phyloP scores from a whole-genome alignment of 2,888 invertebrate genomes.

The Agrotis segetum region DNA sequence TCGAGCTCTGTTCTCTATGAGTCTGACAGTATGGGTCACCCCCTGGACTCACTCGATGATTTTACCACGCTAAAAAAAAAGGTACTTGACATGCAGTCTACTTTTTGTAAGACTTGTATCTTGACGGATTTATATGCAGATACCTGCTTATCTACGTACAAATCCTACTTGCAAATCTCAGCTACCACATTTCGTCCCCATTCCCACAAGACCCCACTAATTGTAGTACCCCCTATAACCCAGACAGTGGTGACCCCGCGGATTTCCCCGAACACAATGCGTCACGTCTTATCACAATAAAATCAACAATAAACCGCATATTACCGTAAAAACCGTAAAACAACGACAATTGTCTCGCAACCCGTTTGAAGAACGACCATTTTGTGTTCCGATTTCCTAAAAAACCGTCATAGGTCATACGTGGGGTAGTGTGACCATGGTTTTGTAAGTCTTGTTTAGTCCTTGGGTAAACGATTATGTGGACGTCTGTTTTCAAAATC shows the following conservation, averaged over 20 bases:
- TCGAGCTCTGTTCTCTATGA: no score
- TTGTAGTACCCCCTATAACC: slow-evolving; percentile 50
- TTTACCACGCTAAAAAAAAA: no score
- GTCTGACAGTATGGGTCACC: no score
- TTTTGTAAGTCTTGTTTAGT: slow-evolving; percentile 5
- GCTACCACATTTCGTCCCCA: slow-evolving; percentile 31
- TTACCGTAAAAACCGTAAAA: slow-evolving; percentile 64
- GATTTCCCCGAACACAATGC: slow-evolving; percentile 60
- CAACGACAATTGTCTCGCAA: slow-evolving; percentile 63
- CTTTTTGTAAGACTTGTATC: no score
- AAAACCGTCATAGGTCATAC: slow-evolving; percentile 58
- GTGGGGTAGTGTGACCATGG: slow-evolving; percentile 46
- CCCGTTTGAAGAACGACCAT: slow-evolving; percentile 57
- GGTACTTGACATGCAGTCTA: no score
- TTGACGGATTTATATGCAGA: no score
- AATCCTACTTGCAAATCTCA: slow-evolving; percentile 10
- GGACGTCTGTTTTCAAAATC: no score
- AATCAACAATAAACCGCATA: slow-evolving; percentile 63
- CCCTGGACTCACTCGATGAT: no score
- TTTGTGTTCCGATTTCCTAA: slow-evolving; percentile 66
- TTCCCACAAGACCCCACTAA: slow-evolving; percentile 54
- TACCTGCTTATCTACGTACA: no score
- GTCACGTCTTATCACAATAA: slow-evolving; percentile 49
- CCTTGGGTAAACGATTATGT: no score
- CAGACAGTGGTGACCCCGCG: slow-evolving; percentile 51